A percentile compares a stretch with the other conserved stretches of the same genome.
Evolutionary conservation across 2,113 vertebrate species (phyloP).

Genomic region (Equus quagga): DNA sequence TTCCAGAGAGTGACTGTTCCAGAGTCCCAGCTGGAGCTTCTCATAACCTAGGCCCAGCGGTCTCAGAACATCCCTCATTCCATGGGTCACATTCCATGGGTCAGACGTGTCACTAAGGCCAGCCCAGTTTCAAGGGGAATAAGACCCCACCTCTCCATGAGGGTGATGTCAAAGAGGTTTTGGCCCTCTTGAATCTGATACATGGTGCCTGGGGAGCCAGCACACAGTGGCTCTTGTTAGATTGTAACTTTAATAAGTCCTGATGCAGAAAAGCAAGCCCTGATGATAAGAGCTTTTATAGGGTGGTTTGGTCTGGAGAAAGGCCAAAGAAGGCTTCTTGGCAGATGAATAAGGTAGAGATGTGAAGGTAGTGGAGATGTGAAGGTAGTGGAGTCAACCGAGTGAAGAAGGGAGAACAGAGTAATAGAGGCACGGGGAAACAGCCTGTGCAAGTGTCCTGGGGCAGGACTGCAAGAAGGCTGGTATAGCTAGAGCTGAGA

Average conservation of each 20-base stretch:
- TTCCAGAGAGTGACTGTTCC: neutral
- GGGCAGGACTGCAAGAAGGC: neutral
- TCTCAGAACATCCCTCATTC: neutral
- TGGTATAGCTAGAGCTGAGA: neutral
- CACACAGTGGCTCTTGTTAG: neutral
- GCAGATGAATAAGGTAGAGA: neutral
- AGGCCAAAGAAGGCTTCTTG: neutral
- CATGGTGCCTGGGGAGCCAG: neutral
- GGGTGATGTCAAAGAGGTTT: neutral
- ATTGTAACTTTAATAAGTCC: neutral
- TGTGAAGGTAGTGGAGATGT: neutral
- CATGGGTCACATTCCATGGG: neutral
- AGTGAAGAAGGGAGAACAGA: neutral
- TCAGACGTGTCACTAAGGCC: neutral
- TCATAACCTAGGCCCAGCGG: neutral
- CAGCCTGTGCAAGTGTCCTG: neutral
- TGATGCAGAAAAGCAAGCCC: neutral
- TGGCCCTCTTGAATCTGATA: neutral
- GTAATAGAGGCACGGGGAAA: neutral
- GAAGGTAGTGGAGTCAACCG: neutral
- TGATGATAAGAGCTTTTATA: neutral
- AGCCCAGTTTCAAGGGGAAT: neutral
- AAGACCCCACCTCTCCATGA: neutral
- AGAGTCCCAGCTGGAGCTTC: neutral
- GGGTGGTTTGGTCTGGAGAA: neutral